phyloP scores from a whole-genome alignment of 2,113 vertebrate species.

The Falco punctatus region DNA sequence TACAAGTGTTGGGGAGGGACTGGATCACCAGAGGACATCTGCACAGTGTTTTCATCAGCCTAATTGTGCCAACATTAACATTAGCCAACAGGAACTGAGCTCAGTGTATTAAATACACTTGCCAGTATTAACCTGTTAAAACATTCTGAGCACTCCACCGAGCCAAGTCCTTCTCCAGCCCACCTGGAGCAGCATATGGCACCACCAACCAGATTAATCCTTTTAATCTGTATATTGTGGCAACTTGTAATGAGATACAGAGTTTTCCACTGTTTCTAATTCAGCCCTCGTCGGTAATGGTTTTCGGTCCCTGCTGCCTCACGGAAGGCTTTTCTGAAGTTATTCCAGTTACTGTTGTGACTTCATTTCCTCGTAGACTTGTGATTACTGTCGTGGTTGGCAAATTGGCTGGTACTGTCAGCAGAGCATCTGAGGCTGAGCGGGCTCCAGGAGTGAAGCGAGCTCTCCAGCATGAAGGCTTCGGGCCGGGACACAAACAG shows the following conservation, averaged over 20 bases:
- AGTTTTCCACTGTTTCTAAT: neutral
- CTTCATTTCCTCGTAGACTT: neutral
- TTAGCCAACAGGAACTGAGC: conserved; percentile 68
- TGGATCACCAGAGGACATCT: conserved; percentile 67
- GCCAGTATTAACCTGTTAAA: conserved; percentile 60
- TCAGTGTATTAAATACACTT: conserved; percentile 41
- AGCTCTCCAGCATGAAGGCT: neutral
- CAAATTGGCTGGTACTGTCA: neutral
- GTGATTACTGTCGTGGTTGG: neutral
- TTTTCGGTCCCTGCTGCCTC: neutral
- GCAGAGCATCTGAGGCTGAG: neutral
- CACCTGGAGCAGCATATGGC: conserved; percentile 13
- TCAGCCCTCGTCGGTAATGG: neutral
- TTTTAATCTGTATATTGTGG: neutral
- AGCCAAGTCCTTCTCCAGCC: neutral
- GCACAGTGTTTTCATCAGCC: conserved; percentile 59
- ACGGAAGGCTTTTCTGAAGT: conserved; percentile 8
- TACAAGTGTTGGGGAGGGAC: conserved; percentile 37
- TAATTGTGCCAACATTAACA: conserved; percentile 62
- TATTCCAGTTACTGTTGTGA: neutral
- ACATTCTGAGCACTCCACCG: accelerated
- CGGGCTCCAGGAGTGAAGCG: neutral
- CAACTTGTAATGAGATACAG: neutral
- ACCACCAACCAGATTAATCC: neutral
- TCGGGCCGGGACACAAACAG: neutral